Base-by-base conservation (phyloP, 2,113 vertebrate species). In the Micromys minutus region DNA sequence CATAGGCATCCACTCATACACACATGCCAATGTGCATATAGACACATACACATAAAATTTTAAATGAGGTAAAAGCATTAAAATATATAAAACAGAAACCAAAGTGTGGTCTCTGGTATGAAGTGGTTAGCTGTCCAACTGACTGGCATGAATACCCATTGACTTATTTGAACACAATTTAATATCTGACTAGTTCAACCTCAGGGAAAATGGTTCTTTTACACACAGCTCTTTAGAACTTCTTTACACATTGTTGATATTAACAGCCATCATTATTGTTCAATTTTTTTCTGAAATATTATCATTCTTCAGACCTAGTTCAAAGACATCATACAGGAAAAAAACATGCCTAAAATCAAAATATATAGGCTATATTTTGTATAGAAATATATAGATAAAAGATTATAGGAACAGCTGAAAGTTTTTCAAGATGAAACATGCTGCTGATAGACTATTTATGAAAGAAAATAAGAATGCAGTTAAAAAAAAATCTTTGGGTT, bases 271-370 rank as follows among this genome's bases (percentile, higher is more conserved):
- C 80, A 92, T 76, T 93, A 39, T 61, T 61, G 24, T 67, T 50
- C 17, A 11, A 67, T 77, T 83, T 87, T 71, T 67, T 84, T 31
- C 39, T 90, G 90, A 94, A 92, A 77, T 79, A 75, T 67, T 87
- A 85, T 57, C 31, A 67, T 85, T 90, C 86, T 94, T 88, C 61
- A 91, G n/a, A 89, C 1, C 5, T 87, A 59, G 10, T 77, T 24
- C 13, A 92, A 69, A 47, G 59, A 94, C 94, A 57, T 59, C 39
- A 77, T 5, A 71, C 11, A 87, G 11, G 77, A 61, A 36, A 95
- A 79, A n/a, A n/a, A 84, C 6, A 1, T 85, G 45, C 52, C 57
- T 26, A 89, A 89, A 92, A 84, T 80, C 22, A 63, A 74, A 59
- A 39, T 26, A 67, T 67, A 67, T 16, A 36, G 31, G 36, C 5